Conservation (phyloP, 2,888 invertebrate species). For the Dromius quadrimaculatus region DNA sequence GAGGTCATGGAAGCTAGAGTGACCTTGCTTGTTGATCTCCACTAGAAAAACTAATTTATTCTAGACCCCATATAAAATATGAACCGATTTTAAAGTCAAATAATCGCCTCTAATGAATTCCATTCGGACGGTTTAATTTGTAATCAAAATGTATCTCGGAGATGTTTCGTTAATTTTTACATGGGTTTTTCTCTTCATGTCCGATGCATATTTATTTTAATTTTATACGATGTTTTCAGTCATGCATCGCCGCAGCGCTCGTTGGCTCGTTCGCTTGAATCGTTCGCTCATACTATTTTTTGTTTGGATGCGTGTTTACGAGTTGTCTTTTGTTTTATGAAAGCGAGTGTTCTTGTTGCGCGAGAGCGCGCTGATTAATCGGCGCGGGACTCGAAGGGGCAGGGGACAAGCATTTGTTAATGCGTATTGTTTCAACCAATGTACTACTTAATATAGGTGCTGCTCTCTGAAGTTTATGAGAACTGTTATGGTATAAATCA, state of each 20-base stretch:
- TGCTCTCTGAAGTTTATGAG: neutral
- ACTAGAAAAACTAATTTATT: conserved; percentile 40
- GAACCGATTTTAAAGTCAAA: conserved; percentile 51
- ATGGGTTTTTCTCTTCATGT: conserved; percentile 51
- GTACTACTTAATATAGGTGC: conserved; percentile 10
- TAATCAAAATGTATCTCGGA: conserved; percentile 52
- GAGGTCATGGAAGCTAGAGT: neutral
- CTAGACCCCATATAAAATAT: conserved; percentile 42
- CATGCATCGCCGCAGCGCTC: conserved; percentile 43
- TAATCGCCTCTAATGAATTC: conserved; percentile 40
- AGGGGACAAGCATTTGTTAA: conserved; percentile 24
- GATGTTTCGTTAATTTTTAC: conserved; percentile 53
- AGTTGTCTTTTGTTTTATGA: conserved; percentile 50
- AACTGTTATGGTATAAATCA: conserved; percentile 4
- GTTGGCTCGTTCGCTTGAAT: neutral
- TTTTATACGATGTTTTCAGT: conserved; percentile 52
- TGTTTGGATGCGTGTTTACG: conserved; percentile 46
- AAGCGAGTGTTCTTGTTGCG: conserved; percentile 39
- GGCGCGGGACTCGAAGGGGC: conserved; percentile 4
- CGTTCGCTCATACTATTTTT: conserved; percentile 25
- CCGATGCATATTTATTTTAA: conserved; percentile 52
- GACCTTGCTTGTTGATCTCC: conserved; percentile 11
- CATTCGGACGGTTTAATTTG: conserved; percentile 49
- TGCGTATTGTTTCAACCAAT: conserved; percentile 24
- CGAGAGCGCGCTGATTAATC: conserved; percentile 42